Base-by-base conservation (phyloP, 92 coral and sea anemone species). In the Galaxea fascicularis region DNA sequence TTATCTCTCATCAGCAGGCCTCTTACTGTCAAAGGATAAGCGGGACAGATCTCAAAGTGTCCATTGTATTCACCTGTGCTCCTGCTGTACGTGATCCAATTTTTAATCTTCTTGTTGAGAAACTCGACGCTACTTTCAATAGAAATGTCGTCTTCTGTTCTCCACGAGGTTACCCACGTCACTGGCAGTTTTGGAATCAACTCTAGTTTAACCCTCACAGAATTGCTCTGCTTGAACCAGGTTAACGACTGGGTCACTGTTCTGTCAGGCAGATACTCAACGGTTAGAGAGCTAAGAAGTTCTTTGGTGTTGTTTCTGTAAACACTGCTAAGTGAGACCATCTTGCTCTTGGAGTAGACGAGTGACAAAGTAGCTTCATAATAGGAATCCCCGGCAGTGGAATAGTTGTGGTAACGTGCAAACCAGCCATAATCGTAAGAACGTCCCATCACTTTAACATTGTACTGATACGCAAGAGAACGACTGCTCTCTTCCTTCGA, bases 211-310 rank as follows among this genome's bases (percentile, higher is more conserved):
- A 91, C 57, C 28, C 78, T 54, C 46, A 94, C 45, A 56, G 76
- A 68, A 26, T 81, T 92, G 56, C 88, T 68, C 44, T 89, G 88
- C 83, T 92, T 94, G 73, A 83, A 88, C 98, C 98, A 94, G 12
- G 53, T 79, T 21, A 94, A 56, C 41, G 92, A 86, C 80, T 97
- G 94, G 28, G 73, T 70, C 77, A 97, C 69, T 26, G 90, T 84
- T 70, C 93, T 95, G 11, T 92, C 91, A 44, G 99, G 99, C 18
- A 89, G 95, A 59, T 95, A 93, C 64, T 97, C 98, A 31, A 95
- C 91, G 41, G 80, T 83, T 0, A 90, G 58, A 63, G 18, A 46
- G 70, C 78, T 92, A 26, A 89, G 82, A 49, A 91, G 80, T 58
- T 86, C 77, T 60, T 81, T 30, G 11, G 85, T 59, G 67, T 85